Percentiles rank a stretch among this genome's conserved stretches.
Conservation (phyloP, 2,113 vertebrate species). For the Gnathonemus longibarbis region DNA sequence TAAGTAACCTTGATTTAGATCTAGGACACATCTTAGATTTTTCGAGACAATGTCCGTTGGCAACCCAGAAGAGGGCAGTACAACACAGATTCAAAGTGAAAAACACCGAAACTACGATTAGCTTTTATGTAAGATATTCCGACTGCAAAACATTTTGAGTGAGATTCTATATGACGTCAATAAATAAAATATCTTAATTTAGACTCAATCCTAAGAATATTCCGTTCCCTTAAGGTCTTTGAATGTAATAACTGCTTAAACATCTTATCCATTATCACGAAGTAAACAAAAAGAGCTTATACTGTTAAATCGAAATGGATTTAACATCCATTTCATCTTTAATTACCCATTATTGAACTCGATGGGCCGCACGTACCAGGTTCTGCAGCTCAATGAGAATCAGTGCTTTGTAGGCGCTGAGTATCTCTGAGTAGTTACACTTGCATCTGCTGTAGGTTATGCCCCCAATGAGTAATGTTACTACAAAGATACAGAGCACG, state of each 20-base stretch:
- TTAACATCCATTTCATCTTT: background rate
- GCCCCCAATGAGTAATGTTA: slow-evolving; percentile 47
- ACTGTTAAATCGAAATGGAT: background rate
- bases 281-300: background rate
- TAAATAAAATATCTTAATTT: background rate
- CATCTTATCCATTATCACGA: background rate
- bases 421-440: slow-evolving; percentile 56
- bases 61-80: slow-evolving; percentile 22
- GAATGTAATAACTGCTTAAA: background rate
- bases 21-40: background rate
- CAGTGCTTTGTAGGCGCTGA: slow-evolving; percentile 50
- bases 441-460: slow-evolving; percentile 40
- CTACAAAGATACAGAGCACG: slow-evolving; percentile 47
- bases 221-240: background rate
- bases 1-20: background rate
- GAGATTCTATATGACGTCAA: background rate
- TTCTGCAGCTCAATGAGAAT: slow-evolving; percentile 53
- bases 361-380: slow-evolving; percentile 42
- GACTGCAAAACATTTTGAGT: background rate
- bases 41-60: background rate
- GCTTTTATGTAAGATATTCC: background rate
- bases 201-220: background rate
- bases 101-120: background rate
- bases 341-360: background rate
- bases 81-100: background rate